These are phyloP conservation scores for Sebastolobus altivelis DNA, from an alignment of 2,797 vertebrate genomes.

Conservation along the genomic window DNA sequence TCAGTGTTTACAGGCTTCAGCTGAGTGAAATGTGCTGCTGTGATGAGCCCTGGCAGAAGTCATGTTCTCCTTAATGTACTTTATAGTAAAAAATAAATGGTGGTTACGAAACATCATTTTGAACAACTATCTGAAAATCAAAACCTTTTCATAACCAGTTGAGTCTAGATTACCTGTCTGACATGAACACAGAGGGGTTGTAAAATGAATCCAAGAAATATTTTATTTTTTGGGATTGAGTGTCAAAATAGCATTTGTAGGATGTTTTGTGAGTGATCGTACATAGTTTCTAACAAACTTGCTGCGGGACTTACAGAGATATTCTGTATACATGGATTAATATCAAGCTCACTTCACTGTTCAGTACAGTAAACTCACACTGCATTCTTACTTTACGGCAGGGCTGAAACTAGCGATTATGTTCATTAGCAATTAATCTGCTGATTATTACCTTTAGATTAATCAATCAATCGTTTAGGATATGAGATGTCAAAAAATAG, in stretches of 20 bases:
- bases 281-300: neutral
- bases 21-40: neutral
- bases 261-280: neutral
- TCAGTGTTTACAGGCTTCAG: slow-evolving; percentile 12
- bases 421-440: neutral
- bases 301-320: neutral
- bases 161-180: no score
- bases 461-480: neutral
- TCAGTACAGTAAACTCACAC: neutral
- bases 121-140: neutral
- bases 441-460: neutral
- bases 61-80: neutral
- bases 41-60: neutral
- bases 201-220: neutral
- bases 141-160: neutral
- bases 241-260: neutral
- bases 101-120: neutral
- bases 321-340: neutral
- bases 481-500: neutral
- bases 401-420: no score
- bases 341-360: neutral
- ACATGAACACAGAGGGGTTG: neutral
- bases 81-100: neutral
- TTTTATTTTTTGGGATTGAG: neutral
- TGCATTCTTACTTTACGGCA: neutral